Conservation (phyloP, 1,140 invertebrate species). For the Zaprionus gabonicus region DNA sequence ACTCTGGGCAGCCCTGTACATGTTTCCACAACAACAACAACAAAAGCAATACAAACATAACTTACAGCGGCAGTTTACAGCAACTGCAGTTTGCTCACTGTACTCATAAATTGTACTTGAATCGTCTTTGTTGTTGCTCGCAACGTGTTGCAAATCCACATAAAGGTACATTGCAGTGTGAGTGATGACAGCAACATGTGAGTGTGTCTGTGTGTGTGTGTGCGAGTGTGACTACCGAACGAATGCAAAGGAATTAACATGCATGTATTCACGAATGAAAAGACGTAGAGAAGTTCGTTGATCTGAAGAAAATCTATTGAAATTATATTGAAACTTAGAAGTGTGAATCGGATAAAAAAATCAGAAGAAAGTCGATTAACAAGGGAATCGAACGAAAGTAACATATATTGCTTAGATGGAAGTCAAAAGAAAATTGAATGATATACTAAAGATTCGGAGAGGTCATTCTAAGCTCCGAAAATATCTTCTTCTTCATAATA, state of each 20-base stretch:
- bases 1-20: slow-evolving; percentile 3
- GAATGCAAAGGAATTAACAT: slow-evolving; percentile 8
- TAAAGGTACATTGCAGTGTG: slow-evolving; percentile 25
- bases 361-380: no score
- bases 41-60: slow-evolving; percentile 20
- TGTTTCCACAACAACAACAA: slow-evolving; percentile 35
- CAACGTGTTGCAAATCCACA: slow-evolving; percentile 45
- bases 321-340: no score
- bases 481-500: no score
- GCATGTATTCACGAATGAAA: slow-evolving; percentile 14
- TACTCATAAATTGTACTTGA: slow-evolving; percentile 51
- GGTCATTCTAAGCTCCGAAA: no score
- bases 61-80: slow-evolving; percentile 51
- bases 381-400: no score
- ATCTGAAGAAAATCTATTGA: neutral
- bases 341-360: no score
- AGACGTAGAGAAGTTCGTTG: slow-evolving; percentile 20
- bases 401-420: no score
- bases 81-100: slow-evolving; percentile 45
- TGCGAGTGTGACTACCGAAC: neutral
- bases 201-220: neutral
- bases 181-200: slow-evolving; percentile 8
- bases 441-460: no score
- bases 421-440: no score
- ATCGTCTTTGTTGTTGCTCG: slow-evolving; percentile 51